Base-by-base conservation (phyloP, 1,140 invertebrate genomes). In the Euglossa dilemma region DNA sequence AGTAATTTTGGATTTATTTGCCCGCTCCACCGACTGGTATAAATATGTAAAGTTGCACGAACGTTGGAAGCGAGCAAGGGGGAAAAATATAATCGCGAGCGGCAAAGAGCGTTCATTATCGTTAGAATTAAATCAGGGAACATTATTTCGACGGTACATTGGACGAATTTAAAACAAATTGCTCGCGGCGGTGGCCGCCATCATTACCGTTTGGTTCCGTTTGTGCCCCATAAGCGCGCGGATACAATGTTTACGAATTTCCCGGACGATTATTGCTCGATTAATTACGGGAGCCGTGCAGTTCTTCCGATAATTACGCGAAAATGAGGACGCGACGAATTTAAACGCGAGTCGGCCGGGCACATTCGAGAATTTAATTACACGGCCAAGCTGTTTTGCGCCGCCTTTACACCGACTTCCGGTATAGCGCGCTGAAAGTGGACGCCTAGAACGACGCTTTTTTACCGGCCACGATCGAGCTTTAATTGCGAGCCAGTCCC, bases 271-370 rank as follows among this genome's bases (percentile, higher is more conserved):
- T 64, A 64, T 64, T 64, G 36, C 63, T 57, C 16, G 63, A 64
- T 64, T 64, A 64, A 64, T 64, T 64, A 64, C 25, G 63, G 18
- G 28, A 43, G n/a, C 7, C 59, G 9, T 0, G 28, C 12, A 6
- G 63, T 43, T 64, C 63, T 43, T 64, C 28, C 63, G 63, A 64
- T 64, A 64, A 64, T 64, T 43, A 64, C 16, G 16, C 14, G 63
- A 18, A 18, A 64, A 64, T 18, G 63, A 64, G 63, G 28, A 64
- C 63, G 18, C 63, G 63, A 43, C 63, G 6, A 63, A 28, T 63
- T 25, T 36, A 36, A 36, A 36, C 36, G 36, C 36, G 36, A 36
- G 1, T 36, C 36, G 36, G 4, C 36, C 36, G 36, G 1, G 36
- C 36, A 36, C 36, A 36, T 36, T 36, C 36, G 36, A 20, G 28